Conservation (phyloP, 2,888 invertebrate genomes). For the Taenaris catops region DNA sequence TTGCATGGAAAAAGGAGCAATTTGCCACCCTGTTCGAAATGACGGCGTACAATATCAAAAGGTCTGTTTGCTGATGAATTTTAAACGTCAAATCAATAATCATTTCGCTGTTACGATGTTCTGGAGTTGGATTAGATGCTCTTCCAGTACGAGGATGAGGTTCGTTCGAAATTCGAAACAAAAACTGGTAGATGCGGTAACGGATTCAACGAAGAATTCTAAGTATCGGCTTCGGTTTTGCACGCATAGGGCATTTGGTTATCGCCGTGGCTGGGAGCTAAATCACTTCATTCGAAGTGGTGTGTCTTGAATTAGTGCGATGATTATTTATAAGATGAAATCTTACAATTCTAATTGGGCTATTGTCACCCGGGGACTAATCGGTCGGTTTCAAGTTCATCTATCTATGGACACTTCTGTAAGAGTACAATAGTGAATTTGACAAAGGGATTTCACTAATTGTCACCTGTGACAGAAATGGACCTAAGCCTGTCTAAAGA, state of each 20-base stretch:
- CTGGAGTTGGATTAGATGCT: conserved; percentile 29
- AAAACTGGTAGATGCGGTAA: conserved; percentile 55
- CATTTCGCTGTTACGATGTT: conserved; percentile 50
- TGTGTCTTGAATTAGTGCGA: conserved; percentile 19
- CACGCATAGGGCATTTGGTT: conserved; percentile 24
- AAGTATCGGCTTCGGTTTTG: conserved; percentile 28
- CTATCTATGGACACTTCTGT: too few relatives aligned
- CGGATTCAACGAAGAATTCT: conserved; percentile 65
- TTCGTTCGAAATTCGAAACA: conserved; percentile 36
- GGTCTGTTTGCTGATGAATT: conserved; percentile 38
- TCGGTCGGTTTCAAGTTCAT: too few relatives aligned
- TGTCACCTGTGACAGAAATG: too few relatives aligned
- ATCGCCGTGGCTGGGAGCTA: conserved; percentile 22
- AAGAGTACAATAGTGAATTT: too few relatives aligned
- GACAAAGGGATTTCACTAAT: too few relatives aligned
- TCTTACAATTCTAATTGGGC: conserved; percentile 8
- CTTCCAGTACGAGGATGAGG: conserved; percentile 53
- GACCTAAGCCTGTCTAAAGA: too few relatives aligned
- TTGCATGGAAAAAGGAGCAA: conserved; percentile 52
- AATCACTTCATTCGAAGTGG: conserved; percentile 31
- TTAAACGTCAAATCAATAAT: conserved; percentile 46
- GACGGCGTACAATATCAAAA: conserved; percentile 45
- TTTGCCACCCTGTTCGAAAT: conserved; percentile 65
- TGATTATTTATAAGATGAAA: conserved; percentile 18
- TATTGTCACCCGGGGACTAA: too few relatives aligned